Conservation (phyloP, 2,888 invertebrate species). For the Digitonthophagus gazella region DNA sequence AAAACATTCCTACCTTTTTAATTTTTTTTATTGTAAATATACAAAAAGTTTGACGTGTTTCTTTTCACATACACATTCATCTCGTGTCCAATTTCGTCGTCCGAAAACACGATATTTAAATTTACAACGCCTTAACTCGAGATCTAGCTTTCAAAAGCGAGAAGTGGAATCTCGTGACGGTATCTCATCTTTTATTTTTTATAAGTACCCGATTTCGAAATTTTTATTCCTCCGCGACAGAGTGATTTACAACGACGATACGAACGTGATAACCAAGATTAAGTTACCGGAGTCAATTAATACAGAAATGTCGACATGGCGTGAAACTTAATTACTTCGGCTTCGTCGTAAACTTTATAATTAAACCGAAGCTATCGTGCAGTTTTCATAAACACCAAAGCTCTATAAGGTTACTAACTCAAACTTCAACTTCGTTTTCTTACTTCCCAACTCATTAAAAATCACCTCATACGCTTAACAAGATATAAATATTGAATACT, state of each 20-base stretch:
- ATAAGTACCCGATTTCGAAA: background rate
- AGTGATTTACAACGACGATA: background rate
- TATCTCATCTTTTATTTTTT: background rate
- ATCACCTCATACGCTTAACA: too few relatives aligned
- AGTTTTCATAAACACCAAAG: too few relatives aligned
- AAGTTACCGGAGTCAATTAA: background rate
- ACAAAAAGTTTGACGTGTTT: too few relatives aligned
- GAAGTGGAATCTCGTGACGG: too few relatives aligned
- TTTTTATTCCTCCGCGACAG: too few relatives aligned
- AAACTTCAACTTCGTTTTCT: too few relatives aligned
- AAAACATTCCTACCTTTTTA: too few relatives aligned
- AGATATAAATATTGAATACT: too few relatives aligned
- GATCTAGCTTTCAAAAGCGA: background rate
- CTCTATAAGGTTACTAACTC: too few relatives aligned
- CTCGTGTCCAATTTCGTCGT: background rate
- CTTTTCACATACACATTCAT: background rate
- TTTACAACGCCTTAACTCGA: background rate
- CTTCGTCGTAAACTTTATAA: background rate
- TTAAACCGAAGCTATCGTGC: background rate
- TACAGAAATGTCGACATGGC: background rate
- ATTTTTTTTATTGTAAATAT: too few relatives aligned
- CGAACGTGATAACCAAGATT: background rate
- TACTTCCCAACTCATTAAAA: too few relatives aligned
- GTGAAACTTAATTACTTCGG: background rate
- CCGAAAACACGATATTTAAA: background rate